A percentile compares a stretch with the other conserved stretches of the same genome.
Conservation (phyloP, 2,888 invertebrate genomes). For the Trichopoda pennipes region DNA sequence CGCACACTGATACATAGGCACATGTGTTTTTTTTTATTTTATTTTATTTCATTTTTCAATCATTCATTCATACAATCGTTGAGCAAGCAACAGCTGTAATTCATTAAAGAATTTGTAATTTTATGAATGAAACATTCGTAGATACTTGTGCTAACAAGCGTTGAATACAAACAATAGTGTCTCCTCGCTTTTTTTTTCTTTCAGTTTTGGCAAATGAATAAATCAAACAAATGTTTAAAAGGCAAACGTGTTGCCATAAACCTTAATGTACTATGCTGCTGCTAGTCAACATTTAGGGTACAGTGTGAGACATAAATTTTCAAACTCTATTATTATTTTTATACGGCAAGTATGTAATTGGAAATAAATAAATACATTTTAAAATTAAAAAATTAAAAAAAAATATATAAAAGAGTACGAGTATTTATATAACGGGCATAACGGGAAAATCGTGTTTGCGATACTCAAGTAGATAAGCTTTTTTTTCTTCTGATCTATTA, state of each 20-base stretch:
- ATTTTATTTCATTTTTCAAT: too few relatives aligned
- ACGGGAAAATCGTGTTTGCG: too few relatives aligned
- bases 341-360: too few relatives aligned
- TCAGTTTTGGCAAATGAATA: constrained; percentile 5
- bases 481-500: too few relatives aligned
- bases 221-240: constrained; percentile 16
- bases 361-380: too few relatives aligned
- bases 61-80: constrained; percentile 22
- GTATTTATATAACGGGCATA: too few relatives aligned
- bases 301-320: not conserved
- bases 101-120: constrained; percentile 43
- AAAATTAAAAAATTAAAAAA: too few relatives aligned
- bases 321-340: too few relatives aligned
- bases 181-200: not conserved
- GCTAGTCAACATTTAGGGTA: not conserved
- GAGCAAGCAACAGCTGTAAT: constrained; percentile 48
- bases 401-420: too few relatives aligned
- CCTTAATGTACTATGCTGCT: not conserved
- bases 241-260: not conserved
- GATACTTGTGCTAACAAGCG: constrained; percentile 21
- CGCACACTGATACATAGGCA: not conserved
- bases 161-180: constrained; percentile 28
- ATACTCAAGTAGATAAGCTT: too few relatives aligned
- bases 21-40: not conserved
- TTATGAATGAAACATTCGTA: constrained; percentile 49